A percentile compares a stretch with the other conserved stretches of the same genome.
phyloP scores from a whole-genome alignment of 2,888 invertebrate genomes.

The Philaethria dido region DNA sequence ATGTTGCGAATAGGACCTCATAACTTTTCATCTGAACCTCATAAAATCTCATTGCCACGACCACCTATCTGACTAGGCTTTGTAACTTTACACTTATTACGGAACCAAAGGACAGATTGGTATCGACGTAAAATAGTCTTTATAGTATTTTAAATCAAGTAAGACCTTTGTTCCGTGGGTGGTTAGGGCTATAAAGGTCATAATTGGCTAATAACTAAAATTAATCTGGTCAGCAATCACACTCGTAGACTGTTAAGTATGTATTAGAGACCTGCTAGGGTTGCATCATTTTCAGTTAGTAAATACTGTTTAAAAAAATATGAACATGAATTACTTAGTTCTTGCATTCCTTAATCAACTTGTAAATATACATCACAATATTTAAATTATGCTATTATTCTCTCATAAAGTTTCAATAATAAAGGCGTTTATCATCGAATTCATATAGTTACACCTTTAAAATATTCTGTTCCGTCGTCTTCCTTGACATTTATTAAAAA shows the following conservation, averaged over 20 bases:
- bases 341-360: neutral
- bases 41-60: constrained; percentile 60
- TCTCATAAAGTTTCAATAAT: constrained; percentile 13
- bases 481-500: constrained; percentile 49
- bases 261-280: constrained; percentile 31
- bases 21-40: constrained; percentile 59
- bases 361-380: neutral
- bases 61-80: constrained; percentile 52
- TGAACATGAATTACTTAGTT: neutral
- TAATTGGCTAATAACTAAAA: constrained; percentile 48
- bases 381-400: constrained; percentile 8
- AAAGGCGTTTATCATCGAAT: constrained; percentile 16
- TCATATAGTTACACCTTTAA: constrained; percentile 31
- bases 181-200: constrained; percentile 52
- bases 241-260: constrained; percentile 27
- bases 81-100: constrained; percentile 65
- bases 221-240: constrained; percentile 46
- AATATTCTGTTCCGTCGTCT: constrained; percentile 38
- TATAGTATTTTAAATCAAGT: constrained; percentile 45
- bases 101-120: constrained; percentile 54
- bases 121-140: constrained; percentile 54
- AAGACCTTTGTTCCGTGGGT: constrained; percentile 50
- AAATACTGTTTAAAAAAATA: neutral
- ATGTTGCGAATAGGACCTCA: constrained; percentile 53
- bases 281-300: constrained; percentile 12